These are phyloP conservation scores for Semotilus atromaculatus DNA, from an alignment of 2,797 vertebrate species.

Conservation along the genomic window DNA sequence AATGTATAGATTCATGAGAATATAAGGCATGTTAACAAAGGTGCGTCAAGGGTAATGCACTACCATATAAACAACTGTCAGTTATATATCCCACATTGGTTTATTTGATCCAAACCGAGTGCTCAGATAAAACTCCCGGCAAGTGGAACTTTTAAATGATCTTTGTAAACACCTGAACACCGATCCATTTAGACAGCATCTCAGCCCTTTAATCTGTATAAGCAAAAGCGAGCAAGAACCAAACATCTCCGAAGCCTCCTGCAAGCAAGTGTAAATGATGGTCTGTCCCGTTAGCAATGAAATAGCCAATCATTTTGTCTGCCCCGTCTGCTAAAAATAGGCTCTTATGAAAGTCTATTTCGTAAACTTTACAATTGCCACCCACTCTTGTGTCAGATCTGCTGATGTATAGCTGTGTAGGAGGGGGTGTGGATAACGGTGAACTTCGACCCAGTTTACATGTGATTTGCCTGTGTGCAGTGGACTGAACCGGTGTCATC, in stretches of 20 bases:
- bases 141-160: constrained; percentile 10
- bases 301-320: constrained; percentile 40
- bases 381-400: constrained; percentile 28
- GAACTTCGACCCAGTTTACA: constrained; percentile 55
- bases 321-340: constrained; percentile 53
- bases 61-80: neutral
- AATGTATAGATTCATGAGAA: neutral
- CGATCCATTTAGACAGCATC: neutral
- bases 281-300: constrained; percentile 23
- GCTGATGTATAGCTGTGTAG: constrained; percentile 29
- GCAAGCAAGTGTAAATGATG: constrained; percentile 43
- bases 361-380: constrained; percentile 34
- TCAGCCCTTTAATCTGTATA: constrained; percentile 21
- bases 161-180: constrained; percentile 6
- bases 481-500: constrained; percentile 32
- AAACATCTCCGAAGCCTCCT: constrained; percentile 32
- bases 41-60: neutral
- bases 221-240: constrained; percentile 12
- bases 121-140: constrained; percentile 13
- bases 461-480: constrained; percentile 44
- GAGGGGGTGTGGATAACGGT: constrained; percentile 22
- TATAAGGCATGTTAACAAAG: neutral
- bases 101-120: constrained; percentile 17
- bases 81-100: neutral
- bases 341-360: constrained; percentile 47